A percentile compares a stretch with the other conserved stretches of the same genome.
phyloP scores from a whole-genome alignment of 2,113 vertebrate species.

The Malurus cyaneus region DNA sequence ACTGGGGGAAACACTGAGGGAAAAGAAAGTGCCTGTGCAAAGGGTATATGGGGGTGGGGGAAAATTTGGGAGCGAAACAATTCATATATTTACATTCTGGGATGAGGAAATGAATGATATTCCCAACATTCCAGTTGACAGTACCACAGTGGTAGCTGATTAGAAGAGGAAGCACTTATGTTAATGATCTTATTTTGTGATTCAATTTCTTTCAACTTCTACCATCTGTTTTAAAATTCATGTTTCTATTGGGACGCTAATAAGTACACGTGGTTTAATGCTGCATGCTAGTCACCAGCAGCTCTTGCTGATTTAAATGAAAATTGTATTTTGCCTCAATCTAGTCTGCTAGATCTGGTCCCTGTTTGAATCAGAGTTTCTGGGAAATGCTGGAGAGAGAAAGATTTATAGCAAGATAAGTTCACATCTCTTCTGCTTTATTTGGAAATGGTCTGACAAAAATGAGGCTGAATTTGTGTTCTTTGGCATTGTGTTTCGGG shows the following conservation, averaged over 20 bases:
- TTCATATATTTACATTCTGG: background rate
- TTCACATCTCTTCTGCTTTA: background rate
- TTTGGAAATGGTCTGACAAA: background rate
- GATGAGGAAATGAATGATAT: background rate
- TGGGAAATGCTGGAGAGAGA: background rate
- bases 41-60: accelerated
- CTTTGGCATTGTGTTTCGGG: background rate
- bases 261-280: background rate
- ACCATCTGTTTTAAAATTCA: conserved; percentile 54
- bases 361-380: background rate
- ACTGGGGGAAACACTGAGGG: background rate
- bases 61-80: background rate
- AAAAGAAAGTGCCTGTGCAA: background rate
- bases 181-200: conserved; percentile 39
- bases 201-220: conserved; percentile 54
- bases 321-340: conserved; percentile 8
- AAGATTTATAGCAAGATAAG: background rate
- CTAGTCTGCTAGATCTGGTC: background rate
- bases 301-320: background rate
- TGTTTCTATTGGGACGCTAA: background rate
- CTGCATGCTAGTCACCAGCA: background rate
- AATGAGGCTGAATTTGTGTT: background rate
- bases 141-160: conserved; percentile 50
- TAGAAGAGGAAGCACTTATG: conserved; percentile 59
- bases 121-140: background rate